Evolutionary conservation across 2,797 vertebrate species (phyloP).

Genomic region (Pelochelys cantorii): DNA sequence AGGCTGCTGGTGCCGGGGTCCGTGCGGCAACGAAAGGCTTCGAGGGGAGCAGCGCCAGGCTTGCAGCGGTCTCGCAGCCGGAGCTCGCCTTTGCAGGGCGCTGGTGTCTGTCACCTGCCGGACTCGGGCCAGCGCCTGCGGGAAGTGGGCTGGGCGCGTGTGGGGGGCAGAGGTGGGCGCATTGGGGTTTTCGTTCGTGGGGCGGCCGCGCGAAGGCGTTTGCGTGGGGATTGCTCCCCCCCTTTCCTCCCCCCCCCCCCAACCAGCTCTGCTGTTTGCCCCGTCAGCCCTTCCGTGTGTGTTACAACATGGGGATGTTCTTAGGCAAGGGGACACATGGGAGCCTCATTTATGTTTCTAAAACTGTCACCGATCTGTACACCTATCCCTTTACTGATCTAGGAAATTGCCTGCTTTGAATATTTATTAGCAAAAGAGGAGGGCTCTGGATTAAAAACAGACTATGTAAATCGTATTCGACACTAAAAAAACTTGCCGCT

Average conservation of each 20-base stretch:
- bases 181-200: no score
- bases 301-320: background rate
- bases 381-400: conserved; percentile 49
- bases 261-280: no score
- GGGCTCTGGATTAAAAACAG: no score
- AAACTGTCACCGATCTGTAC: conserved; percentile 21
- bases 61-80: background rate
- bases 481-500: background rate
- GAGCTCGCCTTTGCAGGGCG: background rate
- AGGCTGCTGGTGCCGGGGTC: background rate
- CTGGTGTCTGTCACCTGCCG: background rate
- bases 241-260: background rate
- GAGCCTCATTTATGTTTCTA: background rate
- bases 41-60: background rate
- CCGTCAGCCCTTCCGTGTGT: background rate
- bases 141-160: no score
- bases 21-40: background rate
- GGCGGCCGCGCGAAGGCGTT: background rate
- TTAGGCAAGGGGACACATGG: background rate
- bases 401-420: conserved; percentile 53
- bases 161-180: no score
- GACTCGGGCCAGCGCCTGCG: background rate
- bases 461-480: no score
- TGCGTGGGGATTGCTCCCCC: background rate
- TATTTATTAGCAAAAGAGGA: conserved; percentile 30